These are phyloP conservation scores for Fragum sueziense DNA, from an alignment of 2,888 invertebrate species.

Conservation along the genomic window DNA sequence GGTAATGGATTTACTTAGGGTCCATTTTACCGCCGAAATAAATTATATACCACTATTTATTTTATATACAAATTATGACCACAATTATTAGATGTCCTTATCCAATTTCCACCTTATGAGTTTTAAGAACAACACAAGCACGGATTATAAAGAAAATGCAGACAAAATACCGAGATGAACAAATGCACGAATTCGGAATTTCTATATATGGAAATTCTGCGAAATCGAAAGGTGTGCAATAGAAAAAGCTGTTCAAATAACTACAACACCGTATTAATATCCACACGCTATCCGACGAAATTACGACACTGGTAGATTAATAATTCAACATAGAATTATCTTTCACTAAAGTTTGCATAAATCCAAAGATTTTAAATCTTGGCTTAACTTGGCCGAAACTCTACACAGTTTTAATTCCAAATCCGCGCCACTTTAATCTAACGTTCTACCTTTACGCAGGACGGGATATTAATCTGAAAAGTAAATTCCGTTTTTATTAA, in stretches of 20 bases:
- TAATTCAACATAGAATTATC: constrained; percentile 21
- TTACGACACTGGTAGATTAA: constrained; percentile 7
- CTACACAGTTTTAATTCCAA: constrained; percentile 19
- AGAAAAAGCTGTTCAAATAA: background rate
- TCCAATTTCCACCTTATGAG: too few relatives aligned
- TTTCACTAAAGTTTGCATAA: constrained; percentile 7
- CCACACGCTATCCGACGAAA: background rate
- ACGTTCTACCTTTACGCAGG: background rate
- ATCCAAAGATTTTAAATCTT: constrained; percentile 17
- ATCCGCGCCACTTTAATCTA: background rate
- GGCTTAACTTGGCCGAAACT: background rate
- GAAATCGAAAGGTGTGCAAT: background rate
- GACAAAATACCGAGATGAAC: too few relatives aligned
- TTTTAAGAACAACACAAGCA: too few relatives aligned
- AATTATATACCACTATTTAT: background rate
- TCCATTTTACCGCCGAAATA: background rate
- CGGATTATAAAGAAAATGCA: too few relatives aligned
- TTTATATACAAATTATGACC: too few relatives aligned
- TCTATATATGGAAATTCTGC: background rate
- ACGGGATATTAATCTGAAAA: constrained; percentile 31
- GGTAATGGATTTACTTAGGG: background rate
- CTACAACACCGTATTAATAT: too few relatives aligned
- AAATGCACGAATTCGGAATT: too few relatives aligned
- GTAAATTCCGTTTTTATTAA: constrained; percentile 44
- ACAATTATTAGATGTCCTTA: too few relatives aligned